These are phyloP conservation scores for Papilio helenus DNA, from an alignment of 1,140 invertebrate species.

Conservation along the genomic window DNA sequence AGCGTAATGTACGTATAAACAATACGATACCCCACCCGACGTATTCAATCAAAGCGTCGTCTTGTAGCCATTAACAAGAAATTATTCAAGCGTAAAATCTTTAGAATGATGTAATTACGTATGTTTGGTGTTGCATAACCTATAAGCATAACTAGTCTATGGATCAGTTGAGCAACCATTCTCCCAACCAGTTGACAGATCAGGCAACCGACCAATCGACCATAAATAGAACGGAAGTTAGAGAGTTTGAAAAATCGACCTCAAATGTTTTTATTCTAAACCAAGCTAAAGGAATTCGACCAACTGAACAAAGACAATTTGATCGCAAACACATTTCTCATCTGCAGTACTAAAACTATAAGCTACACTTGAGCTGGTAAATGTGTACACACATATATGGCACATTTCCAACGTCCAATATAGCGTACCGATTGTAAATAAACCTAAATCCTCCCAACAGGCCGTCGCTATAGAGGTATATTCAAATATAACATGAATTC, in stretches of 20 bases:
- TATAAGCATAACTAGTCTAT: not conserved
- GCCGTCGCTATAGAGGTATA: constrained; percentile 33
- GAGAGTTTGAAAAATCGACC: not conserved
- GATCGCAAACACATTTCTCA: constrained; percentile 19
- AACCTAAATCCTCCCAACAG: constrained; percentile 25
- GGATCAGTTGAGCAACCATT: not conserved
- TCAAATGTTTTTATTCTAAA: not conserved
- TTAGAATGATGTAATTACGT: not conserved
- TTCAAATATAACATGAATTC: constrained; percentile 16
- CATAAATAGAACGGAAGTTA: not conserved
- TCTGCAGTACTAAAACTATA: constrained; percentile 10
- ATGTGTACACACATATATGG: constrained; percentile 34
- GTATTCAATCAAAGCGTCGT: constrained; percentile 2
- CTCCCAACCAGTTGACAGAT: not conserved
- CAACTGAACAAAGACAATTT: not conserved
- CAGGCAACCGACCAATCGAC: not conserved
- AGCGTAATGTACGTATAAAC: not conserved
- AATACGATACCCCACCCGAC: not conserved
- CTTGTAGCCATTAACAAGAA: not conserved
- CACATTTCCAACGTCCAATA: constrained; percentile 32
- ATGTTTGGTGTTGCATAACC: not conserved
- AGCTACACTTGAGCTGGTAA: constrained; percentile 24
- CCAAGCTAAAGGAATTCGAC: not conserved
- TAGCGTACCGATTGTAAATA: constrained; percentile 25
- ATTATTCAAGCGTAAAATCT: constrained; percentile 7